Evolutionary conservation across 2,888 invertebrate species (phyloP).

Genomic region (Apodemia mormo): DNA sequence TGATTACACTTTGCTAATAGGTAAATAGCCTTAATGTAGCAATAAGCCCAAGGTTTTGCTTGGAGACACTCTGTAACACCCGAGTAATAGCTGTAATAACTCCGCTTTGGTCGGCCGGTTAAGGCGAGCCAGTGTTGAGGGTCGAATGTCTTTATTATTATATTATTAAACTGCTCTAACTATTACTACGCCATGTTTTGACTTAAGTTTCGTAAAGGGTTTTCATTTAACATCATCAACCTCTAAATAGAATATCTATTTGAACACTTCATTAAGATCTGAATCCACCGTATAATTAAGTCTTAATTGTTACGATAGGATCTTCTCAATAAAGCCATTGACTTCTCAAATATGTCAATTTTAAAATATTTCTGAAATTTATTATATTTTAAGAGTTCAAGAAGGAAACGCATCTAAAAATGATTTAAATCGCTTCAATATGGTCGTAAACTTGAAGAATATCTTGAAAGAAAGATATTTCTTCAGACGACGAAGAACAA

Average conservation of each 20-base stretch:
- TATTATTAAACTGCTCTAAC: not conserved
- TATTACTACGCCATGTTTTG: not conserved
- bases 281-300: not conserved
- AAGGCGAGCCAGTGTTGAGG: not conserved
- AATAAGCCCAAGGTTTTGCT: no score
- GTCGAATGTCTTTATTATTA: not conserved
- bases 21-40: no score
- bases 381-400: not conserved
- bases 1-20: no score
- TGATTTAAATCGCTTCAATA: not conserved
- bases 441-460: not conserved
- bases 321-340: not conserved
- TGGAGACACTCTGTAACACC: no score
- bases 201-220: not conserved
- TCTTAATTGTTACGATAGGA: not conserved
- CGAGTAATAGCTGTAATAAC: no score
- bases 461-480: not conserved
- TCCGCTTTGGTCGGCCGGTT: not conserved
- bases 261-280: conserved; percentile 2
- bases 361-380: no score
- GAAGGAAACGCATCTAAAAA: not conserved
- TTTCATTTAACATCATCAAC: not conserved
- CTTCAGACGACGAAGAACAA: not conserved
- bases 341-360: no score
- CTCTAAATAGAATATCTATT: not conserved